Evolutionary conservation across 92 coral and sea anemone genomes (phyloP).

Genomic region (Porites cylindrica): DNA sequence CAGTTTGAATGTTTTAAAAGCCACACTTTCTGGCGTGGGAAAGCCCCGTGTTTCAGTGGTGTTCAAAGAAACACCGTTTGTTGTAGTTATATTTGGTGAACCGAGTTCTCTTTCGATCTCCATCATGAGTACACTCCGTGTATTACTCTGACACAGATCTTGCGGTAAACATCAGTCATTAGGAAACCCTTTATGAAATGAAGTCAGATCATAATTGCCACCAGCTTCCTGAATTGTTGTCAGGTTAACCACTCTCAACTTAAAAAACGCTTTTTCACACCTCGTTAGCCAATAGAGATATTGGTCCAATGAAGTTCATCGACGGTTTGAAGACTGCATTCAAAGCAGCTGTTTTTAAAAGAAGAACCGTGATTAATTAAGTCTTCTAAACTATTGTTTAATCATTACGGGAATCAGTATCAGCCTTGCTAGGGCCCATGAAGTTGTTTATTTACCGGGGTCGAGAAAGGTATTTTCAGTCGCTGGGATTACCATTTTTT

Average conservation of each 20-base stretch:
- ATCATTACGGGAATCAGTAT: no score
- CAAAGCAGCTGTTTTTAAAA: slow-evolving; percentile 8
- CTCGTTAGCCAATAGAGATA: neutral
- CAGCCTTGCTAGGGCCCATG: no score
- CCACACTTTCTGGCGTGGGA: slow-evolving; percentile 62
- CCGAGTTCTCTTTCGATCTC: neutral
- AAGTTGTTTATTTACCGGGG: no score
- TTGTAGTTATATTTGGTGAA: neutral
- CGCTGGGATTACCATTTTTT: no score
- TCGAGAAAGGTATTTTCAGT: no score
- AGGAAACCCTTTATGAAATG: neutral
- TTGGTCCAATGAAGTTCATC: neutral
- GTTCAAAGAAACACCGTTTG: neutral
- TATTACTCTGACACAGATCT: neutral
- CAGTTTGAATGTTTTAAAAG: slow-evolving; percentile 80
- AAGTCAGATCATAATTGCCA: neutral
- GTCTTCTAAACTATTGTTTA: neutral
- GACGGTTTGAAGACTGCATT: neutral
- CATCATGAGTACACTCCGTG: neutral
- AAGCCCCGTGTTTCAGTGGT: neutral
- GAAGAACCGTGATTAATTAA: neutral
- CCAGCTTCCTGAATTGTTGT: neutral
- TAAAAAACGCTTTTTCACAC: neutral
- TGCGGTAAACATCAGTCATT: no score
- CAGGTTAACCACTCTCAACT: neutral